phyloP scores from a whole-genome alignment of 2,888 invertebrate species.

The Drosophila longiperda region DNA sequence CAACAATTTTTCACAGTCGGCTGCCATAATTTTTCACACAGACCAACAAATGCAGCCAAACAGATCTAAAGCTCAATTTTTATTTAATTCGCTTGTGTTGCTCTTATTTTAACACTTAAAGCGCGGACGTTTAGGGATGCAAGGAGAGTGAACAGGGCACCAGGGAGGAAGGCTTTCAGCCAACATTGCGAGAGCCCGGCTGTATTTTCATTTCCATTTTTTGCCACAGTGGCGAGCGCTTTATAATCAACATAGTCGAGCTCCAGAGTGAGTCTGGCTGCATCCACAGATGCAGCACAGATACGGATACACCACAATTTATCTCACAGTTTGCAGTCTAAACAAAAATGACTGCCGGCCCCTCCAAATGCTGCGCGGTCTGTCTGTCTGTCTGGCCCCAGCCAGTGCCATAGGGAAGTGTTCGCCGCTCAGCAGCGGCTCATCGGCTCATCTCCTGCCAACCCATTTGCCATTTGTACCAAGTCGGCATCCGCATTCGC shows the following conservation, averaged over 20 bases:
- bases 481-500: conserved; percentile 74
- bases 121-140: conserved; percentile 64
- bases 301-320: conserved; percentile 77
- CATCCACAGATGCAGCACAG: conserved; percentile 62
- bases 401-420: conserved; percentile 41
- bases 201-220: conserved; percentile 81
- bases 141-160: not conserved
- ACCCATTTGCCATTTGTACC: conserved; percentile 73
- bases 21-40: conserved; percentile 79
- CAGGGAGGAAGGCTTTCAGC: not conserved
- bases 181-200: conserved; percentile 26
- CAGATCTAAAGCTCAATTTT: conserved; percentile 47
- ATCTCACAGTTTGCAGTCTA: conserved; percentile 81
- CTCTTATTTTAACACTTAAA: conserved; percentile 80
- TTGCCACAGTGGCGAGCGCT: conserved; percentile 66
- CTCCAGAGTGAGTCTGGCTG: conserved; percentile 30
- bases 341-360: conserved; percentile 75
- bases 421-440: conserved; percentile 60
- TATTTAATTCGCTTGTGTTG: conserved; percentile 34
- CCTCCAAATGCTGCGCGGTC: conserved; percentile 1
- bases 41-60: conserved; percentile 53
- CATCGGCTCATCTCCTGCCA: conserved; percentile 77
- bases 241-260: conserved; percentile 70
- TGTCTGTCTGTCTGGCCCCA: conserved; percentile 38
- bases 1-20: conserved; percentile 81